Base-by-base conservation (phyloP, 2,113 vertebrate genomes). In the Prochilodus magdalenae region DNA sequence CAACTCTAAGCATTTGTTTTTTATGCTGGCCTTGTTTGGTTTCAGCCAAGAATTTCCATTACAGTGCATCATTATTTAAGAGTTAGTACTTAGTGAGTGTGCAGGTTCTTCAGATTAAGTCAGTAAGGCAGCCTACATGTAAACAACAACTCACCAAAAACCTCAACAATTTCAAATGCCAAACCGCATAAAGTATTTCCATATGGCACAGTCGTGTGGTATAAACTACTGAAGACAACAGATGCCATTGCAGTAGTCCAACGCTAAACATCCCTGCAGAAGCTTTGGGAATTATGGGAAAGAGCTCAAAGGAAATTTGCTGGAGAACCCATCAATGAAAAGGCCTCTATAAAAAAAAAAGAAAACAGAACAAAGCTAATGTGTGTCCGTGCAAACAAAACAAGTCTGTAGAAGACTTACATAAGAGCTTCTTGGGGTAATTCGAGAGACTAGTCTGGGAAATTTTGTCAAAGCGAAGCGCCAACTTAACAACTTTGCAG, bases 271-370 rank as follows among this genome's bases (percentile, higher is more conserved):
- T 57, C 70, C 53, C 18, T 20, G 49, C 63, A 59, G 55, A 71
- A 47, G 55, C 16, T 18, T 40, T 22, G 44, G 36, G 51, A 57
- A 60, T 60, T 63, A 59, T 80, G 81, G 55, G 65, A 29, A 82
- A 76, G n/a, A 29, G 22, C 73, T 83, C 75, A 83, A 73, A 75
- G 47, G 30, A 80, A 53, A 75, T 53, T 24, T 26, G 10, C 72
- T 51, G 65, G 55, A 65, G 5, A 86, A 63, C 3, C 44, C 27
- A 63, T 83, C 72, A 83, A 49, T 40, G 73, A 81, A 70, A 81
- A 77, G 40, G 63, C 49, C 16, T 15, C 12, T 1, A 22, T 8
- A 22, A 66, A 69, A 30, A 40, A 69, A 65, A 26, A 63, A 27
- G 29, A 30, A 82, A 70, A 49, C 11, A 73, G 27, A 40, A 66